These are phyloP conservation scores for Stichodactyla mertensii DNA, from an alignment of 64 coral and sea anemone species.

Conservation along the genomic window DNA sequence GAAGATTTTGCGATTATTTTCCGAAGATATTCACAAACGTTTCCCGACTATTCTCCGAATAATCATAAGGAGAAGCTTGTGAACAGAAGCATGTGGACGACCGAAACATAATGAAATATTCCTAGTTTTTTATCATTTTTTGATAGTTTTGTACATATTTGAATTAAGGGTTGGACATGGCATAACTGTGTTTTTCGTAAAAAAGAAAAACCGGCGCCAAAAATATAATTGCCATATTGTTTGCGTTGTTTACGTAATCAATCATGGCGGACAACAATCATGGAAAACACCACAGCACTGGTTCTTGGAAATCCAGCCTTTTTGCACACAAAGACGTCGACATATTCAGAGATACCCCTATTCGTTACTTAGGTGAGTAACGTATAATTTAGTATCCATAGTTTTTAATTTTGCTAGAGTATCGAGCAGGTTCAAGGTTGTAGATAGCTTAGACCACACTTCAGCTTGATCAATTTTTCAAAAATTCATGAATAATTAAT, in stretches of 20 bases:
- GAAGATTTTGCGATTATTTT: neutral
- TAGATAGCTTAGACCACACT: no score
- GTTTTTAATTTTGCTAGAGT: no score
- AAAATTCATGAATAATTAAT: no score
- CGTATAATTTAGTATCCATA: neutral
- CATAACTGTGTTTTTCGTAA: neutral
- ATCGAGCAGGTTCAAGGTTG: no score
- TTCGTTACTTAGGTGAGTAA: conserved; percentile 55
- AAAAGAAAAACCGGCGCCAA: neutral
- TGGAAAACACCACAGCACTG: neutral
- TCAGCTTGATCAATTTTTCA: no score
- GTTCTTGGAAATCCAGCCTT: conserved; percentile 5
- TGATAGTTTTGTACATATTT: neutral
- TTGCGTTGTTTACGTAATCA: conserved; percentile 31
- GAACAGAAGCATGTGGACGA: neutral
- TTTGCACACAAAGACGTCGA: conserved; percentile 38
- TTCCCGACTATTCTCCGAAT: neutral
- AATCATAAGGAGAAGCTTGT: neutral
- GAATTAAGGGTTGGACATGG: neutral
- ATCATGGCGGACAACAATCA: conserved; percentile 5
- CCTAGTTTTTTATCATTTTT: neutral
- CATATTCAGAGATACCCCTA: conserved; percentile 53
- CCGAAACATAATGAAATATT: neutral
- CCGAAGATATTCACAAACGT: neutral
- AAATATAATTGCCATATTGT: neutral